These are phyloP conservation scores for Gallinago solitaria DNA, from an alignment of 2,797 vertebrate genomes.

Conservation along the genomic window DNA sequence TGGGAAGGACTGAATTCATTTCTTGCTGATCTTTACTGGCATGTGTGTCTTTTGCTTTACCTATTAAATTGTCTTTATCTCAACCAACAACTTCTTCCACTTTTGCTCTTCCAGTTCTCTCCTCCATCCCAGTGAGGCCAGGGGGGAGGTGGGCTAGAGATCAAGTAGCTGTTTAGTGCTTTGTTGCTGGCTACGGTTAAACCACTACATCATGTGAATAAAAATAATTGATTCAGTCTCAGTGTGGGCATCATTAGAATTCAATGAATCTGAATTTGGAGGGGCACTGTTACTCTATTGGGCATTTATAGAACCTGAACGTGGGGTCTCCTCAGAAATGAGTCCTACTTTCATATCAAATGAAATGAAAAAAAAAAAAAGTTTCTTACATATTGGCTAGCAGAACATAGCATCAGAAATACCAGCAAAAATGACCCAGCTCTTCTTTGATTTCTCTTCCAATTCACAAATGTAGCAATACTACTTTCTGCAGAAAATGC, in stretches of 20 bases:
- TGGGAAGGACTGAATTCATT: not conserved
- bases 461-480: not conserved
- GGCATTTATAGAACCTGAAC: not conserved
- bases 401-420: not conserved
- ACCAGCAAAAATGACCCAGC: not conserved
- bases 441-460: not conserved
- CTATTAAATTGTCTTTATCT: not conserved
- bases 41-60: not conserved
- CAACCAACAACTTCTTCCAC: not conserved
- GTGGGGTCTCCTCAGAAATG: not conserved
- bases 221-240: not conserved
- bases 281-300: not conserved
- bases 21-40: not conserved
- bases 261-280: not conserved
- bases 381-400: not conserved
- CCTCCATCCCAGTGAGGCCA: not conserved
- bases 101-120: not conserved
- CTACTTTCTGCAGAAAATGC: not conserved
- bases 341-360: not conserved
- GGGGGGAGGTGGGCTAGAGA: not conserved
- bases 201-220: not conserved
- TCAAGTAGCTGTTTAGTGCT: not conserved
- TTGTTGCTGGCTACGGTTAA: not conserved
- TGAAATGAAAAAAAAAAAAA: not conserved
- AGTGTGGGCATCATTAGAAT: not conserved